Base-by-base conservation (phyloP, 2,797 vertebrate species). In the Hippoglossus hippoglossus region DNA sequence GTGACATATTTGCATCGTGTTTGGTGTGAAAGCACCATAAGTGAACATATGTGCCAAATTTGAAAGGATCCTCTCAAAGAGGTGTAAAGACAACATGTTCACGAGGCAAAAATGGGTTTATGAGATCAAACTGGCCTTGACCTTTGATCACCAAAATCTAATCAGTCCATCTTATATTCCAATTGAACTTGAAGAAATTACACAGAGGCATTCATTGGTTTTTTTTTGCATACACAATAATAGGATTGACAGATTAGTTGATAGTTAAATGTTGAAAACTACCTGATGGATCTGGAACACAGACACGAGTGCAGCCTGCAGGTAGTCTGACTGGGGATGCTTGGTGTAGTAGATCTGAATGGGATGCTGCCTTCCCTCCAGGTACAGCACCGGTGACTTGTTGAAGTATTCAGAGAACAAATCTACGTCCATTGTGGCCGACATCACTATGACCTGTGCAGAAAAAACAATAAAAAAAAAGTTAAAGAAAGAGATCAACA, bases 231-330 rank as follows among this genome's bases (percentile, higher is more conserved):
- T 5, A 26, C 26, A 26, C 26, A 4, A 26, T 1, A 26, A 26
- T 26, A 2, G 3, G 26, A 26, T 31, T 12, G 36, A 13, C 36
- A 39, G 36, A 39, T 39, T 21, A 41, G 16, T 0, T 7, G 21
- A 28, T 18, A 41, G 36, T 15, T 25, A 47, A 22, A 2, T 9
- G 18, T 15, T 18, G 41, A 15, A 19, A 16, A 46, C 50, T 84
- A 99, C 98, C 96, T 99, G 98, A 80, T 99, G 98, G 87, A 99
- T 97, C 72, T 99, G 98, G 90, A 99, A 99, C 81, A 99, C 61
- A 0, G 98, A 94, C 75, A 99, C 94, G 3, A 99, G 94, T 0
- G 98, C 96, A 1, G 98, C 97, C 36, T 99, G 98, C 36, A 99
- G 94, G 75, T 99, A 99, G 91, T 99, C 98, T 0, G 94, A 96